phyloP scores from a whole-genome alignment of 2,888 invertebrate species.

The Dascillus cervinus region DNA sequence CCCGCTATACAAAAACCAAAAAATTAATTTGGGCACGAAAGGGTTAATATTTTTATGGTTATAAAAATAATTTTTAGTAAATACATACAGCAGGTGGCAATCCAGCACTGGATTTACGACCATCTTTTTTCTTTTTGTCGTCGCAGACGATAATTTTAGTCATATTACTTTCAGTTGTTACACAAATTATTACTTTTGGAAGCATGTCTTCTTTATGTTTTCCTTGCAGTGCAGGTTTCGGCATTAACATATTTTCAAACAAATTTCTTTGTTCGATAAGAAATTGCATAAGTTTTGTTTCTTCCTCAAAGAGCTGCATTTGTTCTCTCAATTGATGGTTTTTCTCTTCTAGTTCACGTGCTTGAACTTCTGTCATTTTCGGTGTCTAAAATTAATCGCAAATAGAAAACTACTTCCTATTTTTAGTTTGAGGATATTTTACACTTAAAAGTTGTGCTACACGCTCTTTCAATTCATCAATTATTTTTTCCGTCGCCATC shows the following conservation, averaged over 20 bases:
- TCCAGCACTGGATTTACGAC: not conserved
- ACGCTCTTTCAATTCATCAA: conserved; percentile 38
- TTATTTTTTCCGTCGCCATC: conserved; percentile 42
- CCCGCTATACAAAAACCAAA: conserved; percentile 16
- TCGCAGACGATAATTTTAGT: conserved; percentile 50
- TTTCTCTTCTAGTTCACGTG: conserved; percentile 46
- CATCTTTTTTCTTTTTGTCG: conserved; percentile 29
- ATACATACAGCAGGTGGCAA: conserved; percentile 5
- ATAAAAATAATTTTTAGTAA: no score
- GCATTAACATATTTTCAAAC: conserved; percentile 33
- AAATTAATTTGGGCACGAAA: no score
- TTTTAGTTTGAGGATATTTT: conserved; percentile 10
- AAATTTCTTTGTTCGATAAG: conserved; percentile 43
- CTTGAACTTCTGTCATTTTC: conserved; percentile 50
- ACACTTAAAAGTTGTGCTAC: conserved; percentile 38
- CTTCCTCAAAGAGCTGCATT: conserved; percentile 53
- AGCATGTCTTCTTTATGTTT: conserved; percentile 34
- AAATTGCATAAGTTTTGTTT: conserved; percentile 51
- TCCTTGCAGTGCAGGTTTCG: conserved; percentile 12
- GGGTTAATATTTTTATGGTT: no score
- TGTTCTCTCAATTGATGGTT: conserved; percentile 52
- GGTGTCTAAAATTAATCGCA: conserved; percentile 43
- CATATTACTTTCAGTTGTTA: conserved; percentile 44
- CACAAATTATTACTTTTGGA: conserved; percentile 50
- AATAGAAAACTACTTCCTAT: not conserved